phyloP scores from a whole-genome alignment of 2,797 vertebrate species.

The Cercopithecus diana region DNA sequence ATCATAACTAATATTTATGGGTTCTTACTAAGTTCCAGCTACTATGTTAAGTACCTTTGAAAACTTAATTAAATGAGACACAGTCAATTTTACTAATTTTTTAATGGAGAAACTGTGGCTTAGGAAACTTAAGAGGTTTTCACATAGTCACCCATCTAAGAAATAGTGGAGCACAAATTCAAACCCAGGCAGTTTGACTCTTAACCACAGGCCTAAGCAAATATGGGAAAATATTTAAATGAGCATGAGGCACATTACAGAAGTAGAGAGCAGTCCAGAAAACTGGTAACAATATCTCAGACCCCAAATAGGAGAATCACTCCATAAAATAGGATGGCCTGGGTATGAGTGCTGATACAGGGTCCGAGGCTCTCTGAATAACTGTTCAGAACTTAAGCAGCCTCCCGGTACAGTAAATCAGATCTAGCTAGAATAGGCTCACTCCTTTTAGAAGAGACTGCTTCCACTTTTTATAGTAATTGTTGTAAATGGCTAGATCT shows the following conservation, averaged over 20 bases:
- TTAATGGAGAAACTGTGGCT: not conserved
- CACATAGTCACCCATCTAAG: not conserved
- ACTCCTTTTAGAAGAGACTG: not conserved
- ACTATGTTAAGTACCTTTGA: not conserved
- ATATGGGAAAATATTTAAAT: not conserved
- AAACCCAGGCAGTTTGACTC: not conserved
- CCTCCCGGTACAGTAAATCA: not conserved
- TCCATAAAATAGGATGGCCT: not conserved
- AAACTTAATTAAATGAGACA: not conserved
- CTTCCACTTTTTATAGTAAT: slow-evolving; percentile 1
- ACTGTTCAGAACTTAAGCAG: not conserved
- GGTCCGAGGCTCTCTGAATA: not conserved
- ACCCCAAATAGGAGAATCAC: not conserved
- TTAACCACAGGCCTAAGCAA: not conserved
- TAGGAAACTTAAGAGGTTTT: not conserved
- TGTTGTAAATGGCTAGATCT: not conserved
- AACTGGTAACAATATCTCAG: not conserved
- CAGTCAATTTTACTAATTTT: not conserved
- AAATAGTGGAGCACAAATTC: not conserved
- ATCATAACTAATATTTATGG: not conserved
- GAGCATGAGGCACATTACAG: not conserved
- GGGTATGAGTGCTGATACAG: not conserved
- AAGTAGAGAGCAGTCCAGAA: not conserved
- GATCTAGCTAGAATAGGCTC: not conserved
- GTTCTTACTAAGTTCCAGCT: not conserved